A percentile compares a stretch with the other conserved stretches of the same genome.
Conservation (phyloP, 2,888 invertebrate genomes). For the Empis stercorea region DNA sequence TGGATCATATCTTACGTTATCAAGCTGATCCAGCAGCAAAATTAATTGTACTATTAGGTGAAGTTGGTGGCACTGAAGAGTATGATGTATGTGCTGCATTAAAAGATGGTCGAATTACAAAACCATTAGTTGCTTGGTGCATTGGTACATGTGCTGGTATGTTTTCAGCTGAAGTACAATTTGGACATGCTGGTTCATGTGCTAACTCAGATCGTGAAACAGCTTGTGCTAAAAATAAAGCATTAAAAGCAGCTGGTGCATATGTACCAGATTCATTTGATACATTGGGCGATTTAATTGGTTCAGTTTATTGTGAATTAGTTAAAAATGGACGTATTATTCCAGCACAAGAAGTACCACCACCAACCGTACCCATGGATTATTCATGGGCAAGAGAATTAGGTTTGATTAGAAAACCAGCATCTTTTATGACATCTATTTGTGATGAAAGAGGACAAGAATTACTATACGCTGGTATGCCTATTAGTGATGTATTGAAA, state of each 20-base stretch:
- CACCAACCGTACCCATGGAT: constrained; percentile 99
- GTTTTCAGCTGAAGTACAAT: constrained; percentile 87
- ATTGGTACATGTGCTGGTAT: constrained; percentile 85
- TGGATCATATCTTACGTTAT: constrained; percentile 88
- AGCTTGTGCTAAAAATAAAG: constrained; percentile 82
- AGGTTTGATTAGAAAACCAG: constrained; percentile 95
- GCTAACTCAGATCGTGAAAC: constrained; percentile 91
- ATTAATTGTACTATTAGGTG: constrained; percentile 90
- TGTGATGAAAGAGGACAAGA: constrained; percentile 99
- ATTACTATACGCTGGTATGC: constrained; percentile 90
- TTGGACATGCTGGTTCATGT: constrained; percentile 98
- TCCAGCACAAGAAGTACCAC: constrained; percentile 83
- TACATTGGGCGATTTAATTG: constrained; percentile 67
- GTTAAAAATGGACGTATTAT: constrained; percentile 73
- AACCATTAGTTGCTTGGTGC: constrained; percentile 97
- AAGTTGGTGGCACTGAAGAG: constrained; percentile 97
- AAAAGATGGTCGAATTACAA: constrained; percentile 64
- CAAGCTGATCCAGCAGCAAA: constrained; percentile 74
- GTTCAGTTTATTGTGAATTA: constrained; percentile 58
- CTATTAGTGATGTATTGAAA: constrained; percentile 76
- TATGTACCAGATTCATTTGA: constrained; percentile 90
- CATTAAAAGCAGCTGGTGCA: constrained; percentile 70
- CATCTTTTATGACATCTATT: constrained; percentile 98
- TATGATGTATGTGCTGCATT: constrained; percentile 90
- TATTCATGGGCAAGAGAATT: constrained; percentile 95